Conservation (phyloP, 2,113 vertebrate species). For the Callospermophilus lateralis region DNA sequence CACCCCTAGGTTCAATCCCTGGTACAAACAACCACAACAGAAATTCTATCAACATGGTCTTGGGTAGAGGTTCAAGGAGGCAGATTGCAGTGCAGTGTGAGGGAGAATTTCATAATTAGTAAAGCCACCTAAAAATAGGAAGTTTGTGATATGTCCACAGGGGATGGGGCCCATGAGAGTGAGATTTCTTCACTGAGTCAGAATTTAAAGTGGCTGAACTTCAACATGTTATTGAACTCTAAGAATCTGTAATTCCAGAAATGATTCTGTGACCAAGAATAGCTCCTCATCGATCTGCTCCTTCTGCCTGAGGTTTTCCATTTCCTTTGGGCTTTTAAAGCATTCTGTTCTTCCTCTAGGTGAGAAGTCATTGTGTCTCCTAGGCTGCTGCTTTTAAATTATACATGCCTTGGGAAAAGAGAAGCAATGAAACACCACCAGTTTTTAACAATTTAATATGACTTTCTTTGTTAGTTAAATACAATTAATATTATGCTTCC, state of each 20-base stretch:
- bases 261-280: constrained; percentile 44
- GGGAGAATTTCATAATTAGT: not conserved
- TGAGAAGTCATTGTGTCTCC: not conserved
- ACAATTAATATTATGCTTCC: not conserved
- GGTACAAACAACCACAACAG: not conserved
- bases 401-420: constrained; percentile 27
- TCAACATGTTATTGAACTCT: not conserved
- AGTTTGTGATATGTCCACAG: not conserved
- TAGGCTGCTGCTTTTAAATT: constrained; percentile 42
- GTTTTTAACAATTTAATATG: constrained; percentile 47
- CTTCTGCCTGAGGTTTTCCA: constrained; percentile 50
- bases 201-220: constrained; percentile 45
- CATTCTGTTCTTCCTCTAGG: constrained; percentile 29
- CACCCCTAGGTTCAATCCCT: not conserved
- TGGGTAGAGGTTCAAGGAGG: not conserved
- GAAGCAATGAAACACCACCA: not conserved
- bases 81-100: not conserved
- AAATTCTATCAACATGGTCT: not conserved
- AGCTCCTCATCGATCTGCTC: constrained; percentile 66
- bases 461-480: constrained; percentile 59
- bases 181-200: not conserved
- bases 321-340: constrained; percentile 56
- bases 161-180: not conserved
- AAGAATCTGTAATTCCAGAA: constrained; percentile 62
- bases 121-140: not conserved